A percentile compares a stretch with the other conserved stretches of the same genome.
These are phyloP conservation scores for Rhynchomys soricoides DNA, from an alignment of 2,113 vertebrate species.

Conservation along the genomic window DNA sequence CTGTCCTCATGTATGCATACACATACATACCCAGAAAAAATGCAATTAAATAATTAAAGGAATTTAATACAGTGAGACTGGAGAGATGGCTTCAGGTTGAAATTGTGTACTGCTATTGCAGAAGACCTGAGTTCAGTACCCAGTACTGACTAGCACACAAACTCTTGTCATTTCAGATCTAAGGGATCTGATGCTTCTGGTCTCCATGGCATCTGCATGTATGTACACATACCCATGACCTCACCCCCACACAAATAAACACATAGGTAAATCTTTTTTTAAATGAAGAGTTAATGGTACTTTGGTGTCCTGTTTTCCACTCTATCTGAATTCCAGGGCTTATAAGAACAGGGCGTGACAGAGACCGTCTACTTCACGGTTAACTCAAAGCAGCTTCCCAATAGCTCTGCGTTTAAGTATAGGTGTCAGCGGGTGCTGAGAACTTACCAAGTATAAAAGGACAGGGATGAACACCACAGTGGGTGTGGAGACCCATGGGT, in stretches of 20 bases:
- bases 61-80: background rate
- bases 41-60: background rate
- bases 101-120: background rate
- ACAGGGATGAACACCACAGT: background rate
- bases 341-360: background rate
- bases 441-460: background rate
- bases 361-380: background rate
- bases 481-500: too few species aligned
- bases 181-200: background rate
- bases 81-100: background rate
- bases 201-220: background rate
- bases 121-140: background rate
- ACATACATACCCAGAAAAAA: background rate
- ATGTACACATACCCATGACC: background rate
- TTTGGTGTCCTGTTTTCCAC: background rate
- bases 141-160: too few species aligned
- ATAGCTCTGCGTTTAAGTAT: background rate
- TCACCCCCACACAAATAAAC: background rate
- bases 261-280: background rate
- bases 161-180: background rate
- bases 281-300: background rate
- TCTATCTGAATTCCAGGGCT: background rate
- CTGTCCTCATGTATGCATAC: background rate
- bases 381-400: conserved; percentile 3
- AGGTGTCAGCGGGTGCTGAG: background rate